Percentiles rank a stretch among this genome's conserved stretches.
These are phyloP conservation scores for Vespertilio murinus DNA, from an alignment of 2,797 vertebrate genomes.

Conservation along the genomic window DNA sequence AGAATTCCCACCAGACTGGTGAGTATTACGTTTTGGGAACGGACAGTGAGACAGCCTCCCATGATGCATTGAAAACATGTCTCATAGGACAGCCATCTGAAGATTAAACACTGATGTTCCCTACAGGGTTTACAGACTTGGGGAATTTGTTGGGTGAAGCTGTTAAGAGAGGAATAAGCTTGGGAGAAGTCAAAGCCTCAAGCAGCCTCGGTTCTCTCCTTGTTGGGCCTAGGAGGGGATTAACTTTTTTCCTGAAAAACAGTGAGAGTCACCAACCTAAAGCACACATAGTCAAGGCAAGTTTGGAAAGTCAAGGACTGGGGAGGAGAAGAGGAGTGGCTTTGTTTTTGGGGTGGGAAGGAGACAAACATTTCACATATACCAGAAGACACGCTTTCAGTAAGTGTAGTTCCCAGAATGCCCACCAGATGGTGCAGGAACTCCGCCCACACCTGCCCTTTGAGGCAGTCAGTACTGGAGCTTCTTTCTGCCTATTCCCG, in stretches of 20 bases:
- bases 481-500: not conserved
- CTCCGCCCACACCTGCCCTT: not conserved
- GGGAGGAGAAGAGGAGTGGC: not conserved
- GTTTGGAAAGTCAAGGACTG: not conserved
- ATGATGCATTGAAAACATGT: accelerated
- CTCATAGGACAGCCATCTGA: not conserved
- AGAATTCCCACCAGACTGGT: not conserved
- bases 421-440: constrained; percentile 62
- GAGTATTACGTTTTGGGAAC: not conserved
- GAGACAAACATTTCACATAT: not conserved
- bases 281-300: not conserved
- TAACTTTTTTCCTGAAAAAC: not conserved
- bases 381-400: accelerated
- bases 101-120: too few relatives aligned
- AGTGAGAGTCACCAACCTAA: not conserved
- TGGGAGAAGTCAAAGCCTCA: not conserved
- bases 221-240: not conserved
- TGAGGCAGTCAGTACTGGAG: accelerated
- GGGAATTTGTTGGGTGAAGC: not conserved
- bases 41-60: accelerated
- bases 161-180: not conserved
- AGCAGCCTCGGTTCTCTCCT: not conserved
- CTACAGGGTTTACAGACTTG: not conserved
- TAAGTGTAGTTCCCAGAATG: not conserved
- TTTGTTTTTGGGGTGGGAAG: not conserved